These are phyloP conservation scores for Ips nitidus DNA, from an alignment of 1,140 invertebrate species.

Conservation along the genomic window DNA sequence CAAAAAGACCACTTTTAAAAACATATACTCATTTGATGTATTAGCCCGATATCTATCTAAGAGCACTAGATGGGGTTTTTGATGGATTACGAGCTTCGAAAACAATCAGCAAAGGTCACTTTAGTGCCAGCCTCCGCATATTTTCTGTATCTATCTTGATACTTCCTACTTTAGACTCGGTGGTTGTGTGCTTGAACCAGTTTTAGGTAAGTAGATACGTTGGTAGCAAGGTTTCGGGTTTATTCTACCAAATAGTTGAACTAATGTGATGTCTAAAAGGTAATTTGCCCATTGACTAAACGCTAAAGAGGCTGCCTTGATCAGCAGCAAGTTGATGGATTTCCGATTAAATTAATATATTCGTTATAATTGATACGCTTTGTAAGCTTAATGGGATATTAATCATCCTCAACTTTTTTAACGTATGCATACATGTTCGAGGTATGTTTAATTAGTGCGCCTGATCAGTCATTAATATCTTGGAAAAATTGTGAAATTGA, in stretches of 20 bases:
- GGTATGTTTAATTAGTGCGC: constrained; percentile 12
- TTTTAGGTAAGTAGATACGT: too few species aligned
- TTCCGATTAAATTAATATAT: constrained; percentile 27
- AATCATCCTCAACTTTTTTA: constrained; percentile 11
- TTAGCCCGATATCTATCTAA: constrained; percentile 23
- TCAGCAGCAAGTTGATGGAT: constrained; percentile 9
- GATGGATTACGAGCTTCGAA: constrained; percentile 16
- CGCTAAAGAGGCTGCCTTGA: neutral
- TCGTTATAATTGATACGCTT: constrained; percentile 22
- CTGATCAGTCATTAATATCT: constrained; percentile 6
- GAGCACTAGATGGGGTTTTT: constrained; percentile 22
- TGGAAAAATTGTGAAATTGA: constrained; percentile 4
- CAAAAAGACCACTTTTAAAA: constrained; percentile 8
- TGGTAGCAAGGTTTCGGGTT: too few species aligned
- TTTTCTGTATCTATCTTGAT: neutral
- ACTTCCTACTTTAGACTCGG: too few species aligned
- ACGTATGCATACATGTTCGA: constrained; percentile 8
- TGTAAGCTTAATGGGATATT: constrained; percentile 20
- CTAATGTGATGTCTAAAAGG: neutral
- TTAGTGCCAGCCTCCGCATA: constrained; percentile 2
- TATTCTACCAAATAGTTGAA: neutral
- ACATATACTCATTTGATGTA: constrained; percentile 15
- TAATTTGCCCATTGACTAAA: constrained; percentile 12
- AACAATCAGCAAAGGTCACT: constrained; percentile 11
- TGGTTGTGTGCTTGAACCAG: too few species aligned